phyloP scores from a whole-genome alignment of 1,140 invertebrate genomes.

The Anthonomus grandis region DNA sequence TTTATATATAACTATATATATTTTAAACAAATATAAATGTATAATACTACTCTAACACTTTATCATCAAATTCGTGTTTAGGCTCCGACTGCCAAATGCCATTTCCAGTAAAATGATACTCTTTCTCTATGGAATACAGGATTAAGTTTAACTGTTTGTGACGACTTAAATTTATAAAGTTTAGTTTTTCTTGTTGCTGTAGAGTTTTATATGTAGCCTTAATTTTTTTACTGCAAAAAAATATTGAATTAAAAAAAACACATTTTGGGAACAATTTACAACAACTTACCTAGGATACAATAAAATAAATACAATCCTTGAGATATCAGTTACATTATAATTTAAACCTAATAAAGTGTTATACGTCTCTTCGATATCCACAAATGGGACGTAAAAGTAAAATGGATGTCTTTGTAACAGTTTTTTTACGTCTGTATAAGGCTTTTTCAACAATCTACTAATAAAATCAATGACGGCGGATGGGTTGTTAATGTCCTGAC shows the following conservation, averaged over 20 bases:
- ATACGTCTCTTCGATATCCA: constrained; percentile 51
- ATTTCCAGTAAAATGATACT: constrained; percentile 55
- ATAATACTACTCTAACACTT: too few relatives aligned
- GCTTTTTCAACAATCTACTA: constrained; percentile 36
- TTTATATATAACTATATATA: too few relatives aligned
- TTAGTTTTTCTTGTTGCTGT: constrained; percentile 35
- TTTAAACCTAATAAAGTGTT: constrained; percentile 47
- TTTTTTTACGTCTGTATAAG: constrained; percentile 41
- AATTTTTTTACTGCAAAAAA: constrained; percentile 41
- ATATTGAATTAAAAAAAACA: constrained; percentile 1
- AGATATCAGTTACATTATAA: constrained; percentile 53
- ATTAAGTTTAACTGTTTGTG: constrained; percentile 51
- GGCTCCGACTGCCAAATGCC: too few relatives aligned
- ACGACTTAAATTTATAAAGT: constrained; percentile 42
- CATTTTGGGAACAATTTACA: neutral
- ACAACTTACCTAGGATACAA: constrained; percentile 58
- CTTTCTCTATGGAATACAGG: constrained; percentile 54
- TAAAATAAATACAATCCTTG: constrained; percentile 53
- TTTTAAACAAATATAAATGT: too few relatives aligned
- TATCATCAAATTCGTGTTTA: too few relatives aligned
- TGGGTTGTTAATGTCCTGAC: constrained; percentile 46
- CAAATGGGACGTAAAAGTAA: constrained; percentile 53
- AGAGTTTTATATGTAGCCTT: constrained; percentile 32
- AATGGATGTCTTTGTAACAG: constrained; percentile 53
- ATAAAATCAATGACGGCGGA: constrained; percentile 32